Base-by-base conservation (phyloP, 2,113 vertebrate species). In the Nothobranchius kuhntae region DNA sequence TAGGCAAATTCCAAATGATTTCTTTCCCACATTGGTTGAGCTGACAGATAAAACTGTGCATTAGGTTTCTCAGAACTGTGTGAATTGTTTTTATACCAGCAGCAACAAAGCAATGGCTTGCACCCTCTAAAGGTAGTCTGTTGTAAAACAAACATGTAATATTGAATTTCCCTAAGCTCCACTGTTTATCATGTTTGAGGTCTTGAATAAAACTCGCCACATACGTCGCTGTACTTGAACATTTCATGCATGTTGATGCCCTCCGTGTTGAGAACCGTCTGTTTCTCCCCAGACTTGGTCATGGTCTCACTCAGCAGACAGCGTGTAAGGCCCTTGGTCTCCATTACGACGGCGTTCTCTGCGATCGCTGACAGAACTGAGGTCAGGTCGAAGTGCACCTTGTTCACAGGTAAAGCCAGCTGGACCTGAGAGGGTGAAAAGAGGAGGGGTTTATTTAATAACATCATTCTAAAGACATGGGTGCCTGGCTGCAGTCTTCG, bases 211-310 rank as follows among this genome's bases (percentile, higher is more conserved):
- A 7, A 21, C 42, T 13, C 24, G 12, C 9, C n/a, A 86, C 90
- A 0, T 75, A 98, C 98, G 35, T 98, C 91, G 0, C 92, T 84
- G 13, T 98, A 92, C 47, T 83, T 94, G 86, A 97, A 98, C 13
- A 99, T 89, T 89, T 98, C 95, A 0, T 90, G 84, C 61, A 99
- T 93, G 91, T 99, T 99, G 87, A 99, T 98, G 17, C 98, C 98
- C 50, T 99, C 98, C 0, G 95, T 96, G 69, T 95, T 96, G 38
- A 99, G 91, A 10, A 96, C 0, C 0, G 89, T 80, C 67, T 94
- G 93, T 61, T 93, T 96, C 67, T 91, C 82, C 0, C 95, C 95
- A 0, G 57, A 77, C 13, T 66, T 82, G 1, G 45, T 93, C 10
- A 91, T 94, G 0, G 73, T 89, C 61, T 98, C 96, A 0, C 91